Evolutionary conservation across 2,797 vertebrate genomes (phyloP).

Genomic region (Acanthurus tractus): DNA sequence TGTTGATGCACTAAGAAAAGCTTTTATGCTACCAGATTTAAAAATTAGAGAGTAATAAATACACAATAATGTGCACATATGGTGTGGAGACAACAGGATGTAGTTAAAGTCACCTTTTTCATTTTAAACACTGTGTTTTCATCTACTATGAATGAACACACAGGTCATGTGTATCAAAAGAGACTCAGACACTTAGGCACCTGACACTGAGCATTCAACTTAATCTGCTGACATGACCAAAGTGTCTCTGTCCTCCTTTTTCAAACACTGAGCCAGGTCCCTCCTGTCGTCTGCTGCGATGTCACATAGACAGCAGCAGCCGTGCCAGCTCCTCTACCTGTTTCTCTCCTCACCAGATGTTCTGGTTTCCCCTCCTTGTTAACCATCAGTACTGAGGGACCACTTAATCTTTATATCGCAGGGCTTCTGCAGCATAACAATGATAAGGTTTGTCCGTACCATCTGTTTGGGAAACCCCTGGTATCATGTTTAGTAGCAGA

Average conservation of each 20-base stretch:
- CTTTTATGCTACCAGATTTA: not conserved
- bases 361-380: constrained; percentile 51
- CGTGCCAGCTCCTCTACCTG: constrained; percentile 34
- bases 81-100: not conserved
- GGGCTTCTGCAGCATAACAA: constrained; percentile 36
- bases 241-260: constrained; percentile 18
- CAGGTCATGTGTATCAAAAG: not conserved
- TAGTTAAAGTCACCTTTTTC: not conserved
- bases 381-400: constrained; percentile 35
- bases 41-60: constrained; percentile 8
- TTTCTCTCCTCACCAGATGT: constrained; percentile 58
- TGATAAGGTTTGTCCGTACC: constrained; percentile 44
- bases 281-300: constrained; percentile 39
- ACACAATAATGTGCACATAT: constrained; percentile 11
- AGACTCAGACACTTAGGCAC: constrained; percentile 2
- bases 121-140: not conserved
- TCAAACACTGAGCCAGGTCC: constrained; percentile 6
- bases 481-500: constrained; percentile 27
- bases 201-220: constrained; percentile 12
- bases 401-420: constrained; percentile 46
- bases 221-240: constrained; percentile 36
- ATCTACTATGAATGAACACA: constrained; percentile 15
- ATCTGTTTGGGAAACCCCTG: constrained; percentile 55
- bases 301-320: constrained; percentile 34
- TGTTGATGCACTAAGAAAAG: not conserved